phyloP scores from a whole-genome alignment of 2,888 invertebrate species.

The Drosophila atripex region DNA sequence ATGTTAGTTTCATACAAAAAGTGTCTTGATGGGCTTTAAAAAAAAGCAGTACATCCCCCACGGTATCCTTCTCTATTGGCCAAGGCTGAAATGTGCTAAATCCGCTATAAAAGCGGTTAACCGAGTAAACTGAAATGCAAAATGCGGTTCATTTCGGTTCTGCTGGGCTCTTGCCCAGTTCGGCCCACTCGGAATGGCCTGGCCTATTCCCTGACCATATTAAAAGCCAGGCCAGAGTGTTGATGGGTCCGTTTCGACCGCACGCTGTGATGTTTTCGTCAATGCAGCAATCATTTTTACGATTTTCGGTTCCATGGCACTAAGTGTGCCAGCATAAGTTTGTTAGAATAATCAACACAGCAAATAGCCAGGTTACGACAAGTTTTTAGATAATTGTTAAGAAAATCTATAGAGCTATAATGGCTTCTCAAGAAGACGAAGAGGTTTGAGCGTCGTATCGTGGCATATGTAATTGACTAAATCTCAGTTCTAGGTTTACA shows the following conservation, averaged over 20 bases:
- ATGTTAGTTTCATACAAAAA: no score
- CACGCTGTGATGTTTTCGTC: constrained; percentile 20
- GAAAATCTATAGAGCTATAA: constrained; percentile 9
- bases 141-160: constrained; percentile 60
- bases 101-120: constrained; percentile 71
- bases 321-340: constrained; percentile 28
- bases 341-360: background rate
- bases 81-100: constrained; percentile 61
- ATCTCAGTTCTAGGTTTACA: constrained; percentile 33
- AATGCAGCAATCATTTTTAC: constrained; percentile 10
- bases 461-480: background rate
- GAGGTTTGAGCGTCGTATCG: constrained; percentile 27
- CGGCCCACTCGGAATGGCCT: constrained; percentile 16
- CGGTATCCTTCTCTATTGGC: constrained; percentile 11
- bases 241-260: constrained; percentile 33
- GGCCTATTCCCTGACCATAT: constrained; percentile 25
- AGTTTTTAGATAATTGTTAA: background rate
- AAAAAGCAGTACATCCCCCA: constrained; percentile 1
- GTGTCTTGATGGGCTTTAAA: no score
- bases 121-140: constrained; percentile 71
- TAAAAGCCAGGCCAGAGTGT: constrained; percentile 36
- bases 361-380: background rate
- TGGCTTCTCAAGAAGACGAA: constrained; percentile 27
- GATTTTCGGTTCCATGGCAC: background rate
- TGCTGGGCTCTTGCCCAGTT: background rate